Evolutionary conservation across 2,888 invertebrate species (phyloP).

Genomic region (Venustoraphidia nigricollis): DNA sequence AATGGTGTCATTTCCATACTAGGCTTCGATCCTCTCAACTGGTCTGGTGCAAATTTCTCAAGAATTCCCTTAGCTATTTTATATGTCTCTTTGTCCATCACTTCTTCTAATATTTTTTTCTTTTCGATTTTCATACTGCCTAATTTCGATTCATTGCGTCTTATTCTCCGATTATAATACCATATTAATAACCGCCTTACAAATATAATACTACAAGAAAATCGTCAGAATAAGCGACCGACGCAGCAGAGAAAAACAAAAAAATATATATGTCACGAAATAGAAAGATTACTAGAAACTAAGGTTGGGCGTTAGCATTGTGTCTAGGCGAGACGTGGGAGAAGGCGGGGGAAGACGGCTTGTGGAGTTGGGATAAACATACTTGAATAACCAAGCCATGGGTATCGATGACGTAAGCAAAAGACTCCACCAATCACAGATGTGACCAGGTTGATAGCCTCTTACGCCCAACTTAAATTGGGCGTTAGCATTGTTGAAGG

Average conservation of each 20-base stretch:
- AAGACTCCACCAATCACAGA: too few relatives aligned
- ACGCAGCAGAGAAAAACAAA: not conserved
- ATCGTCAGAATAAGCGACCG: slow-evolving; percentile 8
- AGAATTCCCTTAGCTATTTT: slow-evolving; percentile 83
- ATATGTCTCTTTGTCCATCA: slow-evolving; percentile 96
- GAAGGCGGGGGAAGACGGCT: too few relatives aligned
- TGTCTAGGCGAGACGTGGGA: too few relatives aligned
- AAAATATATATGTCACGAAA: not conserved
- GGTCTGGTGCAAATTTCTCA: slow-evolving; percentile 66
- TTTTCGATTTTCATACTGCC: slow-evolving; percentile 62
- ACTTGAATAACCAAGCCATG: too few relatives aligned
- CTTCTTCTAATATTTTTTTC: slow-evolving; percentile 79
- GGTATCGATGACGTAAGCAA: too few relatives aligned
- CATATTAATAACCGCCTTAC: slow-evolving; percentile 68
- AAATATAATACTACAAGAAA: slow-evolving; percentile 50
- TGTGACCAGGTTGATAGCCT: too few relatives aligned
- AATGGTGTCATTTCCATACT: slow-evolving; percentile 9
- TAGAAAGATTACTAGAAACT: too few relatives aligned
- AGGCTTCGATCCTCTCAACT: slow-evolving; percentile 26
- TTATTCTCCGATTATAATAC: slow-evolving; percentile 75
- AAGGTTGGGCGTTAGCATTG: too few relatives aligned
- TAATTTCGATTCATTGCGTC: slow-evolving; percentile 60
- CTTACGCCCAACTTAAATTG: too few relatives aligned
- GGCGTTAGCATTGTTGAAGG: too few relatives aligned
- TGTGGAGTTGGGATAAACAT: too few relatives aligned